phyloP scores from a whole-genome alignment of 2,113 vertebrate genomes.

The Hypanus sabinus region DNA sequence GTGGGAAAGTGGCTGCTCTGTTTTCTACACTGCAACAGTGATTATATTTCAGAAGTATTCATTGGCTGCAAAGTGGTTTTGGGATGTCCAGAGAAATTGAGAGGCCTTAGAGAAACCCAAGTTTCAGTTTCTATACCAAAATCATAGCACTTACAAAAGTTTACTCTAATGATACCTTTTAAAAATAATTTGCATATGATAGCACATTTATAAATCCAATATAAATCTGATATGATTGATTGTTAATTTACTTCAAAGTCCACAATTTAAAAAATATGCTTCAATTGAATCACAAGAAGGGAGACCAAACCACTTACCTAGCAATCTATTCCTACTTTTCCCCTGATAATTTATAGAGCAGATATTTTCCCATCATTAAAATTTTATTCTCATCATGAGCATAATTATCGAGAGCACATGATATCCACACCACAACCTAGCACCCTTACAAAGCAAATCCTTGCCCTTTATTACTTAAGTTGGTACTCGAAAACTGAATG shows the following conservation, averaged over 20 bases:
- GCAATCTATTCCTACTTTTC: background rate
- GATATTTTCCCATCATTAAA: conserved; percentile 49
- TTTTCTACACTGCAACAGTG: too few species aligned
- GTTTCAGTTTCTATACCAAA: too few species aligned
- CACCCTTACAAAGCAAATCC: background rate
- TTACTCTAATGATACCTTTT: background rate
- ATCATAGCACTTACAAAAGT: background rate
- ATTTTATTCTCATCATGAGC: conserved; percentile 40
- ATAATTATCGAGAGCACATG: conserved; percentile 46
- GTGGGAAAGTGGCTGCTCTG: too few species aligned
- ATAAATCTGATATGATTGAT: background rate
- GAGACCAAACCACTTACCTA: conserved; percentile 45
- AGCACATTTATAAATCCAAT: conserved; percentile 1
- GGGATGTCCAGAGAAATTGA: too few species aligned
- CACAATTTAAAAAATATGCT: conserved; percentile 56
- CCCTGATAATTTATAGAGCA: conserved; percentile 48
- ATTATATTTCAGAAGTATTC: too few species aligned
- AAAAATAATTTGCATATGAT: background rate
- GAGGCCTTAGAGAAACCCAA: too few species aligned
- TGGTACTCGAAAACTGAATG: background rate
- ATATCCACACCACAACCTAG: conserved; percentile 30
- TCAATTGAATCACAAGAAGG: conserved; percentile 70
- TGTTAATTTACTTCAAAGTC: conserved; percentile 51
- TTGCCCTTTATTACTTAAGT: background rate
- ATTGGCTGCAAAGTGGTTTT: too few species aligned